These are phyloP conservation scores for Clarias fuscus DNA, from an alignment of 2,797 vertebrate species.

Conservation along the genomic window DNA sequence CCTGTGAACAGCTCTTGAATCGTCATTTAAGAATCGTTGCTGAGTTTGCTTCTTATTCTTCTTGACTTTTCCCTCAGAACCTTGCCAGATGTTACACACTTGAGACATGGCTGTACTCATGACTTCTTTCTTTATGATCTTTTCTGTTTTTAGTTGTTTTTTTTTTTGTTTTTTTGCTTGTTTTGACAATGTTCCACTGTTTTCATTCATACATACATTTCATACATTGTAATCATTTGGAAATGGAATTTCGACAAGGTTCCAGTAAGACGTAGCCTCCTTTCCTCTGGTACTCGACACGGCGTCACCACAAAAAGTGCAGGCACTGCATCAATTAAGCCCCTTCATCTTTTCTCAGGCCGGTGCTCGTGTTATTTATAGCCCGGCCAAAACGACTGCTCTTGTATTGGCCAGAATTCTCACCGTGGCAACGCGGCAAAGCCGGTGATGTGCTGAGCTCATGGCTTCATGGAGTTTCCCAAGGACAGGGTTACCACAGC, in stretches of 20 bases:
- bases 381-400: slow-evolving; percentile 22
- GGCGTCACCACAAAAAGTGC: slow-evolving; percentile 28
- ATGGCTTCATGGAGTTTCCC: slow-evolving; percentile 54
- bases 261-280: not conserved
- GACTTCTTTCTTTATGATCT: not conserved
- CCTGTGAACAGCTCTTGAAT: not conserved
- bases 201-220: not conserved
- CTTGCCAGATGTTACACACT: slow-evolving; percentile 3
- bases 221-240: not conserved
- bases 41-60: not conserved
- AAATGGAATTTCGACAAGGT: not conserved
- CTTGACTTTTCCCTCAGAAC: not conserved
- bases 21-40: too few relatives aligned
- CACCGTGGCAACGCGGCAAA: slow-evolving; percentile 41
- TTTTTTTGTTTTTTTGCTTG: not conserved
- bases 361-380: slow-evolving; percentile 55
- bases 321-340: slow-evolving; percentile 37
- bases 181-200: not conserved
- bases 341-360: slow-evolving; percentile 11
- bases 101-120: not conserved
- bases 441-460: slow-evolving; percentile 46
- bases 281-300: slow-evolving; percentile 15
- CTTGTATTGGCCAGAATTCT: slow-evolving; percentile 45
- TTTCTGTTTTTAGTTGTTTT: not conserved
- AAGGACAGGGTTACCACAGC: slow-evolving; percentile 60